Conservation (phyloP, 2,888 invertebrate species). For the Andrena hattorfiana region DNA sequence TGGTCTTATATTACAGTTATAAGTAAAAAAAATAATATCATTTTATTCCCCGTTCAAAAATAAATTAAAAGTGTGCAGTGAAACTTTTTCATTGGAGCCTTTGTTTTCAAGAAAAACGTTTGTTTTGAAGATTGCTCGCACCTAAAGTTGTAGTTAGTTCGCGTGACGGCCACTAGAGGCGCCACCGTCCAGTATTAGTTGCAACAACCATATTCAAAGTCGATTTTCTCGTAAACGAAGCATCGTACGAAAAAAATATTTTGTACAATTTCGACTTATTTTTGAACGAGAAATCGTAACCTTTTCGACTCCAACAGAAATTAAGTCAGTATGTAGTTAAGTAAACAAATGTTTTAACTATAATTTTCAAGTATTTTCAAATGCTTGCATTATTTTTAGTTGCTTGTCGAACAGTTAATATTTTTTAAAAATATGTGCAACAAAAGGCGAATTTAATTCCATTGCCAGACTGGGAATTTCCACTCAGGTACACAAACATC, state of each 20-base stretch:
- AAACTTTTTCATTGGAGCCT: not conserved
- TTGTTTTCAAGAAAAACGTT: not conserved
- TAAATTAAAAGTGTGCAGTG: not conserved
- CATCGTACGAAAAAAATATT: not conserved
- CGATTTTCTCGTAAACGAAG: not conserved
- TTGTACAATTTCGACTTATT: not conserved
- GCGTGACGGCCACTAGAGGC: not conserved
- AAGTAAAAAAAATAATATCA: not conserved
- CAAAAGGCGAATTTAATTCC: not conserved
- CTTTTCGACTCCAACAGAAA: not conserved
- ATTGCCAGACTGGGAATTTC: not conserved
- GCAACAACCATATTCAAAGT: not conserved
- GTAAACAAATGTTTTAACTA: not conserved
- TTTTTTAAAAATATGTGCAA: not conserved
- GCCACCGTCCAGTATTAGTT: not conserved
- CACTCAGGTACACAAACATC: not conserved
- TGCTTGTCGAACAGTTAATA: not conserved
- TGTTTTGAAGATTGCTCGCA: not conserved
- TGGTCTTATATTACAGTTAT: too few relatives aligned
- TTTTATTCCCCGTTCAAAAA: not conserved
- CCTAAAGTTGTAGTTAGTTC: too few relatives aligned
- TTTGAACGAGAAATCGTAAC: not conserved
- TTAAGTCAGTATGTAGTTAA: too few relatives aligned
- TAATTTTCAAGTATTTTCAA: not conserved
- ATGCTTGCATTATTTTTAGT: not conserved